Evolutionary conservation across 2,797 vertebrate species (phyloP).

Genomic region (Danio aesculapii): DNA sequence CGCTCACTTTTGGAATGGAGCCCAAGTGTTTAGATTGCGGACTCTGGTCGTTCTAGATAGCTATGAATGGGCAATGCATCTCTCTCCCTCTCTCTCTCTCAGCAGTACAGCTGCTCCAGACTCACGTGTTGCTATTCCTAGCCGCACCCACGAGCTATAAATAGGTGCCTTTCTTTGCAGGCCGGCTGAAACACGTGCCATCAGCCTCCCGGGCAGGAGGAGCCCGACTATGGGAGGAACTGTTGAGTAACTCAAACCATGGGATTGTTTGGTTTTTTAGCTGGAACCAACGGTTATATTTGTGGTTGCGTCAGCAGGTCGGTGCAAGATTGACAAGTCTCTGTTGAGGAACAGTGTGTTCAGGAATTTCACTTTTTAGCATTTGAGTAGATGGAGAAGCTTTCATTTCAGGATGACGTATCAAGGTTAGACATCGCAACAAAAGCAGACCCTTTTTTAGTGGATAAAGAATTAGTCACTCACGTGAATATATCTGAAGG

Average conservation of each 20-base stretch:
- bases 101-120: slow-evolving; percentile 46
- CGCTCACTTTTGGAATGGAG: not conserved
- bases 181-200: slow-evolving; percentile 53
- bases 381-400: not conserved
- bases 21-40: not conserved
- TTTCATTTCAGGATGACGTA: not conserved
- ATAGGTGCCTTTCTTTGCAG: slow-evolving; percentile 60
- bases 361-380: not conserved
- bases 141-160: slow-evolving; percentile 59
- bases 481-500: slow-evolving; percentile 1
- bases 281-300: slow-evolving; percentile 33
- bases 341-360: not conserved
- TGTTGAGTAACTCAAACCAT: slow-evolving; percentile 52
- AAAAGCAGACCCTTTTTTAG: not conserved
- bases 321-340: no score
- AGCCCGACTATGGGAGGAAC: slow-evolving; percentile 21
- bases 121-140: slow-evolving; percentile 64
- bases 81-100: slow-evolving; percentile 24
- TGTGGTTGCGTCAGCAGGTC: slow-evolving; percentile 5
- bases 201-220: slow-evolving; percentile 13
- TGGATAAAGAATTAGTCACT: not conserved
- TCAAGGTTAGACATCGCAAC: not conserved
- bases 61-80: not conserved
- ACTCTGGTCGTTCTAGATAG: not conserved
- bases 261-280: slow-evolving; percentile 44